Evolutionary conservation across 92 coral and sea anemone genomes (phyloP), one percentile per base, ranked within the genome.

Genomic region (Paramuricea clavata): DNA sequence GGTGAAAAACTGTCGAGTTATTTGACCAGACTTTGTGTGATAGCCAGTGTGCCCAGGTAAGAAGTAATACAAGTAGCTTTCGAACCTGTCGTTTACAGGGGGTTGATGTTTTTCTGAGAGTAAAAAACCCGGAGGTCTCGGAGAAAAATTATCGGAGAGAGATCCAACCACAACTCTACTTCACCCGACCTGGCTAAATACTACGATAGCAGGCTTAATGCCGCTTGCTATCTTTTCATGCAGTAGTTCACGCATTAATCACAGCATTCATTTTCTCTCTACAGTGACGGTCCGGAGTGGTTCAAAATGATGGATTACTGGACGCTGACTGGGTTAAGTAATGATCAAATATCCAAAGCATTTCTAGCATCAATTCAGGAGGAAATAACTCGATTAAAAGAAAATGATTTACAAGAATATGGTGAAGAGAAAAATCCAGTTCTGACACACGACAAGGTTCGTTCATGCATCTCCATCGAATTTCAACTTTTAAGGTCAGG

Each of bases 231-330:
- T n/a, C n/a, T n/a, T n/a, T n/a, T n/a, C n/a, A n/a, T n/a, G n/a
- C n/a, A n/a, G n/a, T n/a, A n/a, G n/a, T n/a, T n/a, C n/a, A n/a
- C n/a, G n/a, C n/a, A n/a, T n/a, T n/a, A n/a, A n/a, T n/a, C n/a
- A n/a, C 10, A 39, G 44, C 44, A 39, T 4, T 39, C 25, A 70
- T 34, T 13, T 22, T 33, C 39, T 15, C 15, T 34, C 30, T 13
- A 16, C 49, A 70, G 76, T 6, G 49, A 70, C 30, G 17, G 76
- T 21, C 76, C 76, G 22, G 76, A 36, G 22, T 70, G 76, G 76
- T 70, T 70, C 30, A 70, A 43, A 36, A 70, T 70, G 76, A 70
- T 70, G 76, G 76, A 70, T 12, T 70, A 70, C 49, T 70, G 76
- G 76, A n/a, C 49, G 15, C 43, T 26, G 8, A 70, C 76, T 0